These are phyloP conservation scores for Stegostoma tigrinum DNA, from an alignment of 2,113 vertebrate genomes.

Conservation along the genomic window DNA sequence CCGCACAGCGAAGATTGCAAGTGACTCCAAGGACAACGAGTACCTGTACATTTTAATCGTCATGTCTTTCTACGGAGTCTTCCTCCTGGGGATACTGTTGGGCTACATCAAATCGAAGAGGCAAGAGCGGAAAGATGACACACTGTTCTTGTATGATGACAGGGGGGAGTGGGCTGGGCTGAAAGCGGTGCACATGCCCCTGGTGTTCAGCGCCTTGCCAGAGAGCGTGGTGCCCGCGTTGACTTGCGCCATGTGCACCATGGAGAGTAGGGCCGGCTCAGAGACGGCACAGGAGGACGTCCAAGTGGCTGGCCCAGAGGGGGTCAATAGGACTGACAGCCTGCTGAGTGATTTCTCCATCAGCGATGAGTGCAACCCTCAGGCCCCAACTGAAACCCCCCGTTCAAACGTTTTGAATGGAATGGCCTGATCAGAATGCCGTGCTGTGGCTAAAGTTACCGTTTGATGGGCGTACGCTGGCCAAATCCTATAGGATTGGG, in stretches of 20 bases:
- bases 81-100: slow-evolving; percentile 82
- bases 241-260: slow-evolving; percentile 73
- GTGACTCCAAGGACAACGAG: slow-evolving; percentile 56
- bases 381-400: background rate
- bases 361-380: slow-evolving; percentile 50
- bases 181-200: slow-evolving; percentile 59
- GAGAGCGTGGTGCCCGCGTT: slow-evolving; percentile 66
- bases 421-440: background rate
- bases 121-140: slow-evolving; percentile 71
- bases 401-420: background rate
- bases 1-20: background rate
- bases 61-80: slow-evolving; percentile 88
- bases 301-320: slow-evolving; percentile 77
- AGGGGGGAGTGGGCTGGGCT: slow-evolving; percentile 75
- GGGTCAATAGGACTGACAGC: slow-evolving; percentile 59
- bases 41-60: slow-evolving; percentile 83
- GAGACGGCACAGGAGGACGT: slow-evolving; percentile 82
- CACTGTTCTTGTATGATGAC: slow-evolving; percentile 82
- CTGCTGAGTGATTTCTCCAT: slow-evolving; percentile 46
- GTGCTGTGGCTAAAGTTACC: background rate
- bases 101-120: slow-evolving; percentile 87
- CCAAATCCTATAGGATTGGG: background rate
- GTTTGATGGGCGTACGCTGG: background rate
- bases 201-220: slow-evolving; percentile 61
- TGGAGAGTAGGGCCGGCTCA: slow-evolving; percentile 84